These are phyloP conservation scores for Temnothorax unifasciatus DNA, from an alignment of 2,888 invertebrate genomes.

Conservation along the genomic window DNA sequence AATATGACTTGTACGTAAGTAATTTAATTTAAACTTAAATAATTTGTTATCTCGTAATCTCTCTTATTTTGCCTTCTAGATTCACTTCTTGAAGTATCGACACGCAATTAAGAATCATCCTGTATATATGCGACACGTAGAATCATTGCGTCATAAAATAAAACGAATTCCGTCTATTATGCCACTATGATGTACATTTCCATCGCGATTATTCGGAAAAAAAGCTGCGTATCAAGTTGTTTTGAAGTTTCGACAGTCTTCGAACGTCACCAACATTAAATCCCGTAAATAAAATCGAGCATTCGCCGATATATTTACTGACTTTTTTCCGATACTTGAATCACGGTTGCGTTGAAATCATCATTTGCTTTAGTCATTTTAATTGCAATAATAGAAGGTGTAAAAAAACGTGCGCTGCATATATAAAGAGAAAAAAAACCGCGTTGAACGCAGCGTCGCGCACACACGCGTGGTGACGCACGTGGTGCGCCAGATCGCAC, in stretches of 20 bases:
- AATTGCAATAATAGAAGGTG: neutral
- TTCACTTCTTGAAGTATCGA: neutral
- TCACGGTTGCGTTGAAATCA: neutral
- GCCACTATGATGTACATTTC: neutral
- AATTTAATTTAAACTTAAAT: neutral
- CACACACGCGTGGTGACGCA: neutral
- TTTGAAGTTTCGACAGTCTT: neutral
- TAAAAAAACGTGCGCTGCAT: neutral
- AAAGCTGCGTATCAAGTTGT: neutral
- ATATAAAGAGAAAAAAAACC: neutral
- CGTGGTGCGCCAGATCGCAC: too few species aligned
- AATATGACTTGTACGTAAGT: neutral
- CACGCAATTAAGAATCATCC: neutral
- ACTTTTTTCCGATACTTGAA: neutral
- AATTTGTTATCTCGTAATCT: neutral
- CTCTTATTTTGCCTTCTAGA: neutral
- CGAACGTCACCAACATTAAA: neutral
- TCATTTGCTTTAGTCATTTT: conserved; percentile 1
- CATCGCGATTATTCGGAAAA: neutral
- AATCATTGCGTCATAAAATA: neutral
- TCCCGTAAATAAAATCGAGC: neutral
- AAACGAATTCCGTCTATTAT: neutral
- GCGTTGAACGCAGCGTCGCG: neutral
- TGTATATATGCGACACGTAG: neutral
- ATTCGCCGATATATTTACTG: neutral